phyloP scores from a whole-genome alignment of 2,113 vertebrate genomes.

The Danionella cerebrum region DNA sequence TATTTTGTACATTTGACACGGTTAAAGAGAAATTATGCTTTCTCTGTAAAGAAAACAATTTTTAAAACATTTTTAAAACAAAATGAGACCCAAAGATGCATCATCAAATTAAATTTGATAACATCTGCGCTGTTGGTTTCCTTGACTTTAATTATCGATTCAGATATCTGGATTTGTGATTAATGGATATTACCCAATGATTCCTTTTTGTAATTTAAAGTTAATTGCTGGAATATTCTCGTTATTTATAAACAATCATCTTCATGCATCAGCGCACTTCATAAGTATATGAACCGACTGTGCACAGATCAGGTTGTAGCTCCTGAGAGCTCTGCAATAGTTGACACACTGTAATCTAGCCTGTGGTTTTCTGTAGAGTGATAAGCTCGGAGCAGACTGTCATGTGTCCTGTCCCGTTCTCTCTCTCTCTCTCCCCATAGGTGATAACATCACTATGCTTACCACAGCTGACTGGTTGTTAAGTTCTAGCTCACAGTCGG shows the following conservation, averaged over 20 bases:
- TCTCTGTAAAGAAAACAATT: too few relatives aligned
- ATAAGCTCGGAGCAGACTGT: constrained; percentile 55
- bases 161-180: too few relatives aligned
- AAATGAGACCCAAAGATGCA: too few relatives aligned
- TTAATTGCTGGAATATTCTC: background rate
- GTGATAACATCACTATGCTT: constrained; percentile 79
- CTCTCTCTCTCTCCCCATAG: constrained; percentile 59
- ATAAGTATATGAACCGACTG: background rate
- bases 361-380: constrained; percentile 26
- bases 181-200: too few relatives aligned
- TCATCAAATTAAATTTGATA: too few relatives aligned
- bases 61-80: too few relatives aligned
- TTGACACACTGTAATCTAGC: constrained; percentile 30
- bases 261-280: background rate
- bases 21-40: too few relatives aligned
- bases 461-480: constrained; percentile 78
- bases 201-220: too few relatives aligned
- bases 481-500: constrained; percentile 70
- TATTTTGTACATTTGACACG: too few relatives aligned
- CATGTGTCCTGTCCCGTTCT: constrained; percentile 59
- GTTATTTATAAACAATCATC: background rate
- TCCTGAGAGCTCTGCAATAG: constrained; percentile 13
- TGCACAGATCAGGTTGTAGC: constrained; percentile 5
- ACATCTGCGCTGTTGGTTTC: too few relatives aligned
- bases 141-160: too few relatives aligned